phyloP scores from a whole-genome alignment of 2,888 invertebrate species.

The Drosophila lutescens region DNA sequence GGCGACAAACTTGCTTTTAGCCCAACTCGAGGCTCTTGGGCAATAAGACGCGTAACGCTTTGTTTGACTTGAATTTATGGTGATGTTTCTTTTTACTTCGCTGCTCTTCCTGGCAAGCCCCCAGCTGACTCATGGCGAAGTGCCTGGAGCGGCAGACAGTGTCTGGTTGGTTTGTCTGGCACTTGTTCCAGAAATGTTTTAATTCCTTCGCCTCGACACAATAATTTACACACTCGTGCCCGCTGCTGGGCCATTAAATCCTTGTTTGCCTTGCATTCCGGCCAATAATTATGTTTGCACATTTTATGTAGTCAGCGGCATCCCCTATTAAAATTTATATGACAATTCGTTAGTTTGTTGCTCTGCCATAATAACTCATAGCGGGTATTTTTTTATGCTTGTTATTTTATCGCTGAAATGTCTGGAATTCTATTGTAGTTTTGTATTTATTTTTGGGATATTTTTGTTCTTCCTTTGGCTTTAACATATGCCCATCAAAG shows the following conservation, averaged over 20 bases:
- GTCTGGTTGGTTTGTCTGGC: slow-evolving; percentile 51
- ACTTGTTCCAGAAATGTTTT: slow-evolving; percentile 59
- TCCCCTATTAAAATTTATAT: slow-evolving; percentile 71
- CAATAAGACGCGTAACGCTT: slow-evolving; percentile 65
- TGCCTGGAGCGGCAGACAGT: slow-evolving; percentile 41
- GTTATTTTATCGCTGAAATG: slow-evolving; percentile 13
- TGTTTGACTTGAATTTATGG: slow-evolving; percentile 79
- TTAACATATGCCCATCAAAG: slow-evolving; percentile 65
- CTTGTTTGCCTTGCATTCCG: slow-evolving; percentile 56
- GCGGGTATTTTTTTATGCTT: slow-evolving; percentile 1
- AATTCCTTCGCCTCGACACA: slow-evolving; percentile 57
- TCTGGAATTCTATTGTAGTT: slow-evolving; percentile 9
- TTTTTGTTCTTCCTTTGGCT: slow-evolving; percentile 11
- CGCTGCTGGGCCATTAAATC: slow-evolving; percentile 52
- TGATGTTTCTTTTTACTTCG: slow-evolving; percentile 63
- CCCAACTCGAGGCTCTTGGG: slow-evolving; percentile 40
- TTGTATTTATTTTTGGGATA: slow-evolving; percentile 1
- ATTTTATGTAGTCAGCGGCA: slow-evolving; percentile 39
- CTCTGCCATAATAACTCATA: slow-evolving; percentile 19
- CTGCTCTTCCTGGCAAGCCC: slow-evolving; percentile 54
- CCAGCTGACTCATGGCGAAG: slow-evolving; percentile 59
- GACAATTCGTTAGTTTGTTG: slow-evolving; percentile 51
- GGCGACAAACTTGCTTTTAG: slow-evolving; percentile 69
- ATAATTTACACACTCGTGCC: slow-evolving; percentile 56
- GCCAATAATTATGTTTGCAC: slow-evolving; percentile 62